Evolutionary conservation across 2,888 invertebrate species (phyloP), one percentile per base, ranked within the genome.

Genomic region (Stenchaetothrips biformis): DNA sequence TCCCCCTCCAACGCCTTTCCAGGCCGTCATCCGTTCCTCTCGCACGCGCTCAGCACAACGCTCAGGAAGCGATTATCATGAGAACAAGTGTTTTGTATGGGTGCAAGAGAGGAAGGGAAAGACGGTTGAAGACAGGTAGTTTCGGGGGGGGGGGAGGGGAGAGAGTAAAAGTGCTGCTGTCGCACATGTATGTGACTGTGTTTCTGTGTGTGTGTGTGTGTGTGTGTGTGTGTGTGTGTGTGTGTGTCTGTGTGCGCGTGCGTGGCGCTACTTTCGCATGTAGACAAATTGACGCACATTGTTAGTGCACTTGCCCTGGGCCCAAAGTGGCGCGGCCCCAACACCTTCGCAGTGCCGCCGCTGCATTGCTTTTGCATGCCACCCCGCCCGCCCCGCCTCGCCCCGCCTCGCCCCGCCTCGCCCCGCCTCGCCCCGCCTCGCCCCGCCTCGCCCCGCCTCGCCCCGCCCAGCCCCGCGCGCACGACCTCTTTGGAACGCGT

Each of bases 41-140:
- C 21, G 67, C 67, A 21, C 67, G 67, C 53, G 7, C 67, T 25
- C 67, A 18, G 16, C 53, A 53, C 53, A 53, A 53, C 53, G 67
- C 67, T 74, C 67, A 74, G 67, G 67, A 74, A 74, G 67, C 67
- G 67, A 74, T 74, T 74, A 74, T 74, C 67, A 74, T 74, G 67
- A 74, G 67, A 74, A 74, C 67, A 74, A 74, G 67, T 74, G 67
- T 74, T 74, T 74, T 74, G 67, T 74, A 74, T 74, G 67, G 67
- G 67, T 74, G 67, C 67, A 25, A 37, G 67, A 74, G 67, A 74
- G 67, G 67, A 74, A 74, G 67, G 21, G 25, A 74, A 74, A 74
- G 67, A 74, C 67, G 67, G 67, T 74, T 74, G 67, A 74, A 74
- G 67, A 74, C 67, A 74, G 67, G 67, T 74, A 74, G 67, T 25